Evolutionary conservation across 1,140 invertebrate genomes (phyloP).

Genomic region (Danaus melanippus): DNA sequence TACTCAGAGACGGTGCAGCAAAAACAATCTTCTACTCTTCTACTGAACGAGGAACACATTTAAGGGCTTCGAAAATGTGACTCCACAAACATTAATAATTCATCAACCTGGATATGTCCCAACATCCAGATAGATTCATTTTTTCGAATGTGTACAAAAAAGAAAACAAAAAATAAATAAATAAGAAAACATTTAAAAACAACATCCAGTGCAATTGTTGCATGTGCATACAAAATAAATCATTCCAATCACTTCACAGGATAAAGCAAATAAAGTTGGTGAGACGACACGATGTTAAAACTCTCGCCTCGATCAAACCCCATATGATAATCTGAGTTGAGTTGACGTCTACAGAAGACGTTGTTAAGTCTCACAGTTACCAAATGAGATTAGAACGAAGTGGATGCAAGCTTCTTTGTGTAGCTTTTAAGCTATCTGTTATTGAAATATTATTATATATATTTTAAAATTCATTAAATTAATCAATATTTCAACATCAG

Average conservation of each 20-base stretch:
- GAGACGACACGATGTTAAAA: conserved; percentile 62
- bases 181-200: conserved; percentile 19
- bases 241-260: conserved; percentile 21
- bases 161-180: conserved; percentile 12
- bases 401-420: conserved; percentile 46
- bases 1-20: conserved; percentile 86
- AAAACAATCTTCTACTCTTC: conserved; percentile 46
- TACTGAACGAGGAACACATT: conserved; percentile 24
- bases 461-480: too few relatives aligned
- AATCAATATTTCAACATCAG: too few relatives aligned
- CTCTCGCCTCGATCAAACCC: conserved; percentile 75
- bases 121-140: conserved; percentile 5
- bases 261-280: conserved; percentile 46
- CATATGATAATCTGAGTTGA: conserved; percentile 77
- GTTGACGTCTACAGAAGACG: conserved; percentile 25
- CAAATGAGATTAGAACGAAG: conserved; percentile 87
- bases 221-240: conserved; percentile 10
- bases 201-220: conserved; percentile 25
- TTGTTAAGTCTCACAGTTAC: conserved; percentile 85
- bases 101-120: background rate
- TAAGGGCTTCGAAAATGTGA: conserved; percentile 18
- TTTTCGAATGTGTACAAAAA: conserved; percentile 10
- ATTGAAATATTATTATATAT: conserved; percentile 1
- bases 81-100: background rate
- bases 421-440: conserved; percentile 15